Base-by-base conservation (phyloP, 2,888 invertebrate genomes). In the Agrilus mali region DNA sequence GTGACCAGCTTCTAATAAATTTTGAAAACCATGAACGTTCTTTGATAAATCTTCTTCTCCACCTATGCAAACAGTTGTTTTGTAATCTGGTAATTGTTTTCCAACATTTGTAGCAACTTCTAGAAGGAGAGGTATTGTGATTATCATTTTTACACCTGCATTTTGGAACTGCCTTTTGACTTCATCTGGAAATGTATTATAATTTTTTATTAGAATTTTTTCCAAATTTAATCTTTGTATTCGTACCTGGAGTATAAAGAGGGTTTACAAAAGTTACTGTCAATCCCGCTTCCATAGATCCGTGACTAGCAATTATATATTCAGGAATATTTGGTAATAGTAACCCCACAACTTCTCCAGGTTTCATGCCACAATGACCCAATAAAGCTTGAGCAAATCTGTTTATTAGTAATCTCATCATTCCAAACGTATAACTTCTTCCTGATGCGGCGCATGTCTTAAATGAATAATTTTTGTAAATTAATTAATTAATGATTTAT, bases 321-420 rank as follows among this genome's bases (percentile, higher is more conserved):
- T 83, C 82, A 0, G 82, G 82, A 41, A 81, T 70, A 60, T 84
- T 83, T 6, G 82, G 82, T 50, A 82, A 63, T 32, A 82, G 70
- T 16, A 84, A 63, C 1, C 78, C 82, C 2, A 83, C 60, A 14
- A 75, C 73, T 40, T 83, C 82, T 2, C 80, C 77, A 1, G 73
- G 73, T 50, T 71, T 63, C 50, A 82, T 63, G 7, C 72, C 71
- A 45, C 78, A 62, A 38, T 71, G 71, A 0, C 72, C 70, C 1
- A 75, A 54, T 16, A 81, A 65, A 0, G 76, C 77, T 41, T 68
- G 68, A 2, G 78, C 76, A 52, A 74, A 78, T 20, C 74, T 66
- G 43, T 73, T 69, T 37, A 76, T 67, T 64, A 78, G 65, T 66
- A 73, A 65, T 41, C 73, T 66, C 57, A 77, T 68, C 70, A 76